Base-by-base conservation (phyloP, 2,888 invertebrate genomes). In the Oegoconia quadripuncta region DNA sequence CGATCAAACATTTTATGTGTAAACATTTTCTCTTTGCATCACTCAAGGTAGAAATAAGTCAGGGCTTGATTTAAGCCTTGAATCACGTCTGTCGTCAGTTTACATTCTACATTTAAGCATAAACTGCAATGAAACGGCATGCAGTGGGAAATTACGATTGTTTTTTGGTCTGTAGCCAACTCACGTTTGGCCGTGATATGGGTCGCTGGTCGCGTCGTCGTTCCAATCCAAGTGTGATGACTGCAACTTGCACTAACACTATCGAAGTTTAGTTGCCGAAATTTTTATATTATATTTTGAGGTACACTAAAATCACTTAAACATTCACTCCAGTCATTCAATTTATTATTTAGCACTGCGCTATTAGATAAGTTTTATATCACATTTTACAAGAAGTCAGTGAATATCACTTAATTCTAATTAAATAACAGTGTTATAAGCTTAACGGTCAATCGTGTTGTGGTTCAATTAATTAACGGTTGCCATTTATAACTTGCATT, bases 151-250 rank as follows among this genome's bases (percentile, higher is more conserved):
- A 53, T 63, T 65, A 64, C 64, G 55, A 64, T 49, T 62, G 58
- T 56, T 59, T 77, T 78, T 78, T 79, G 78, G 70, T 76, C 49
- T 59, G 58, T 42, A 57, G 71, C 78, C 78, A 79, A 78, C 74
- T 78, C 77, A 76, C 78, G 76, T 75, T 55, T 52, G 50, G 48
- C 44, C 50, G 41, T 53, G 59, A 67, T 67, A 60, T 66, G 62
- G 64, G 63, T 41, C 44, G 27, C 23, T 13, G 23, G 23, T 23
- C 23, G 23, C 3, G 7, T 23, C 23, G 5, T 23, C 9, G 7
- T 3, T 3, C 23, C 9, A 6, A 3, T 23, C 23, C 3, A 3
- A 8, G 23, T 9, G 14, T 5, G 6, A 2, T n/a, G 4, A 15
- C 11, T 27, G 27, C 34, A 27, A 18, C 11, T 17, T 27, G 34